Evolutionary conservation across 2,888 invertebrate species (phyloP), one percentile per base, ranked within the genome.

Genomic region (Pedicia rivosa): DNA sequence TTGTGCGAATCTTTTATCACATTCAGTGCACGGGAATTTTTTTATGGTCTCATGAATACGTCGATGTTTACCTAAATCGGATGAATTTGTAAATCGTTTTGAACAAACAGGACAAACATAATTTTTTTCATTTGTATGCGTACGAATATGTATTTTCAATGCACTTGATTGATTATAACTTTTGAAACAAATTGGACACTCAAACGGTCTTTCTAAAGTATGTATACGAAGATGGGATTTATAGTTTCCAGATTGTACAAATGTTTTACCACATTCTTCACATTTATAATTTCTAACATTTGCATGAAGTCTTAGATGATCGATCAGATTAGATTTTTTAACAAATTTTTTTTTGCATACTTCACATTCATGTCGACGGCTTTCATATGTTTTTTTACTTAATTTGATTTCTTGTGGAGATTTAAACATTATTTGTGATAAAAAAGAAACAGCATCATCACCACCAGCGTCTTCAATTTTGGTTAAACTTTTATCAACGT

Each of bases 231-330:
- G 8, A 14, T 50, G 50, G 2, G 45, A 42, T 12, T 45, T 44
- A 28, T 45, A 50, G 34, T 50, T 50, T 3, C 42, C 49, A 7
- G 46, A 36, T 32, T 50, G 50, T 3, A 50, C 50, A 22, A 51
- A 51, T 2, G 44, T 36, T 26, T 49, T 50, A 13, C 42, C 45
- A 26, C 50, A 51, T 16, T 42, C 37, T 5, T 43, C 36, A 30
- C 50, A 51, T 5, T 44, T 40, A n/a, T 43, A 51, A 2, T 44
- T 44, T 30, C 47, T 48, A 7, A 48, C 43, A 28, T 49, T 46
- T 0, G 47, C 46, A 42, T 51, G 50, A 2, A 50, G 31, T 5
- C 50, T 36, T 1, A 50, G 24, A 38, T 51, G 50, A 38, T 50
- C 50, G 4, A 46, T 26, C 5, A 50, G 32, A 40, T 48, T 50